Base-by-base conservation (phyloP, 2,888 invertebrate species). In the Trissolcus japonicus region DNA sequence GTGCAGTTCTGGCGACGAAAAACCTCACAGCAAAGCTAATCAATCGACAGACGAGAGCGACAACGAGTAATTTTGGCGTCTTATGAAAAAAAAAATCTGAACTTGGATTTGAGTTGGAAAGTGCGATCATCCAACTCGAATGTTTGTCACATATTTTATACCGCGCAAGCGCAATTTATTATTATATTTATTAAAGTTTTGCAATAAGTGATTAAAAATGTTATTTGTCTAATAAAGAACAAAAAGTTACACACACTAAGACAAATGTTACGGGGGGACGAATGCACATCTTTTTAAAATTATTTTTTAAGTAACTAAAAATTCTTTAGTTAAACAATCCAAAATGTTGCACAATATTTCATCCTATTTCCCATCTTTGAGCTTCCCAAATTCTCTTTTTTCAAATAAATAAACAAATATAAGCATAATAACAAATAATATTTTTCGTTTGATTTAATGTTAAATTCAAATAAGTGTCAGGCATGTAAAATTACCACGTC, bases 1-100 rank as follows among this genome's bases (percentile, higher is more conserved):
- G 69, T 90, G 89, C 68, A 90, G 87, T 21, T 89, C 87, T 35
- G 90, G 91, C 61, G 91, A 90, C 0, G 62, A 61, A 0, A 62
- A 62, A 29, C 13, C 53, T 1, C 56, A 43, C 43, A 19, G 43
- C n/a, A 74, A 62, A 46, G 11, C 14, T 1, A 57, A 2, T 2
- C 6, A 67, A 11, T 59, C 50, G 6, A 17, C 51, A 6, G 48
- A 17, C 13, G 60, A 50, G 14, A 51, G 51, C 11, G 60, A 61
- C 6, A 41, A 40, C 16, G 51, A 51, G 7, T 51, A 51, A 51
- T 17, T 11, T 51, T 25, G 6, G 3, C 25, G 6, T 25, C 9
- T 46, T 35, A 1, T 4, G 46, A 46, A 46, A 4, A 16, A 46
- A 46, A 4, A 16, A 11, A 14, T 1, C 16, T 7, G 16, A 16